Base-by-base conservation (phyloP, 2,113 vertebrate genomes). In the Mohoua ochrocephala region DNA sequence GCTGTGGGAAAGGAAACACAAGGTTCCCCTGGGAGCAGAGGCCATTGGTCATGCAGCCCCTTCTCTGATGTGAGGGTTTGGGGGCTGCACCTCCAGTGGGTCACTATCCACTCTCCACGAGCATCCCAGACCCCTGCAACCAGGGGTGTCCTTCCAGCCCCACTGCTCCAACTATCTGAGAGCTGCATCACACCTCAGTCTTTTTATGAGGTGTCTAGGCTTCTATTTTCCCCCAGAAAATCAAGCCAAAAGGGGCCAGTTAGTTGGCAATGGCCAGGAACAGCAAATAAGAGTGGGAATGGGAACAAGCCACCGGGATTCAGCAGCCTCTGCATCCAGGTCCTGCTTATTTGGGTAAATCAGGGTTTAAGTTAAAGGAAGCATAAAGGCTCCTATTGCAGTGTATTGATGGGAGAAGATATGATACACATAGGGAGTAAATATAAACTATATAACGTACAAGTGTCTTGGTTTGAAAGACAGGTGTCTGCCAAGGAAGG, bases 351-450 rank as follows among this genome's bases (percentile, higher is more conserved):
- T 65, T 70, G 52, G 39, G 44, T 69, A 87, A 92, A 95, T 93
- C 27, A 87, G 50, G 35, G 33, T 59, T 95, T 89, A 79, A 87
- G 60, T 83, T 67, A 80, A 76, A 77, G 87, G 64, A 61, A 45
- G 13, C 15, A 59, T 13, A 57, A 78, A 76, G 78, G 30, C 15
- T 75, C 18, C 44, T 6, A 1, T 27, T 75, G 44, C 44, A 57
- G 49, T 1, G 3, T 26, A n/a, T 45, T 31, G 67, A 26, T 42
- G 54, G 35, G 52, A 35, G 39, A 67, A 24, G 10, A 42, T 21
- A 19, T 0, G 3, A 73, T 26, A 18, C 1, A 3, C 2, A 0
- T 1, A 10, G 60, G 39, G 31, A 57, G 15, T 35, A 75, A 56
- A 49, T 30, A 67, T 45, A 35, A 87, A 80, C 60, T 27, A 64